Evolutionary conservation across 2,113 vertebrate species (phyloP).

Genomic region (Proterorhinus semilunaris): DNA sequence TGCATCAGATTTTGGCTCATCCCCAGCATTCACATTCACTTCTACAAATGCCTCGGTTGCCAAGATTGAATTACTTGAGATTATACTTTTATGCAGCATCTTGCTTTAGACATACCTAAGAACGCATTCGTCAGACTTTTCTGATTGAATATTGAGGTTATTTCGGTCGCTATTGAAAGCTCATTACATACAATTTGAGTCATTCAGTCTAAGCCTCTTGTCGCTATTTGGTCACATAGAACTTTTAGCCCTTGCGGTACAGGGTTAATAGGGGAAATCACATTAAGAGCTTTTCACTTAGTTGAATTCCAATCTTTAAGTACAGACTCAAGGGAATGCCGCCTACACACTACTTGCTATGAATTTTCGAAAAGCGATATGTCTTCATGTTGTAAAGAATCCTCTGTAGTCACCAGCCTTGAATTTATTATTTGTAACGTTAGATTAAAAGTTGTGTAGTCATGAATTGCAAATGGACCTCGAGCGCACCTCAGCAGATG

Average conservation of each 20-base stretch:
- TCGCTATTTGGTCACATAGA: not conserved
- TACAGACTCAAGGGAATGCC: not conserved
- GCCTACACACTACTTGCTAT: not conserved
- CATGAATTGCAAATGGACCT: conserved; percentile 2
- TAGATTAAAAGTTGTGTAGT: not conserved
- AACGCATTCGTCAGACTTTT: too few species aligned
- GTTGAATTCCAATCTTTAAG: not conserved
- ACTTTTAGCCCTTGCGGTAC: not conserved
- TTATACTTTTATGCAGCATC: too few species aligned
- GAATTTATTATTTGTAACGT: not conserved
- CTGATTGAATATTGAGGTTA: not conserved
- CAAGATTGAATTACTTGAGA: too few species aligned
- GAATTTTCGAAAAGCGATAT: too few species aligned
- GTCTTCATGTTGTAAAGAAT: not conserved
- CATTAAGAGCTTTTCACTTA: not conserved
- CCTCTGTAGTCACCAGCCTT: conserved; percentile 2
- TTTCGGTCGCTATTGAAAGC: not conserved
- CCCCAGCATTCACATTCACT: too few species aligned
- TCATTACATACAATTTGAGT: not conserved
- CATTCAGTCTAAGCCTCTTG: not conserved
- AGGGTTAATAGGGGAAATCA: not conserved
- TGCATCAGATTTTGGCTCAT: too few species aligned
- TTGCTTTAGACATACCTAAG: too few species aligned
- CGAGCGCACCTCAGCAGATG: conserved; percentile 23
- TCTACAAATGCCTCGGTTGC: too few species aligned